Conservation (phyloP, 2,113 vertebrate genomes). For the Otus sunia region DNA sequence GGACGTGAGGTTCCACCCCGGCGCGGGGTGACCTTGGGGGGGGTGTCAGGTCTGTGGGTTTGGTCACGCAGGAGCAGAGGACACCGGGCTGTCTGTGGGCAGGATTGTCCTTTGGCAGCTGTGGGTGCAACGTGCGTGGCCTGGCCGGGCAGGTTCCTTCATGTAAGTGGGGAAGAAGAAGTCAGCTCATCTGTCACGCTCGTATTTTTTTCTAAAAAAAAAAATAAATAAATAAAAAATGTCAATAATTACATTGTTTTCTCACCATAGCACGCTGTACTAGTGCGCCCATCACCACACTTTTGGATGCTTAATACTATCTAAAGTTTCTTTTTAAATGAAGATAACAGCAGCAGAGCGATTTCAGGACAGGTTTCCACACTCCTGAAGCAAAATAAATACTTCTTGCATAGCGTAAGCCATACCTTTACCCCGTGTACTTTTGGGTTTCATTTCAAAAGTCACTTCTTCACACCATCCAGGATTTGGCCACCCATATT, state of each 20-base stretch:
- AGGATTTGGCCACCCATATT: neutral
- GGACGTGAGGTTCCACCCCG: neutral
- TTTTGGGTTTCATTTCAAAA: neutral
- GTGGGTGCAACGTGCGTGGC: fast-evolving
- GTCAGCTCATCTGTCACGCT: neutral
- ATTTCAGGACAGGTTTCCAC: neutral
- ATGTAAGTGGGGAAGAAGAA: fast-evolving
- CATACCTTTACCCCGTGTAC: neutral
- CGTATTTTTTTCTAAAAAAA: fast-evolving
- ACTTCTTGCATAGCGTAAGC: neutral
- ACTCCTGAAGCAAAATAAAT: neutral
- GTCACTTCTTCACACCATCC: fast-evolving
- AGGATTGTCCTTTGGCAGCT: neutral
- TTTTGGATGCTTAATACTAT: neutral
- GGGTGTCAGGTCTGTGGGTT: neutral
- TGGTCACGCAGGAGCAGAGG: fast-evolving
- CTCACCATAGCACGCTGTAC: fast-evolving
- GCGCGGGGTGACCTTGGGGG: no score
- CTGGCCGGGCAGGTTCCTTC: no score
- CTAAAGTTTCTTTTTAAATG: neutral
- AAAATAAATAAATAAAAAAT: no score
- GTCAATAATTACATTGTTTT: neutral
- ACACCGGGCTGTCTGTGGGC: no score
- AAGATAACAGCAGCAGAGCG: neutral
- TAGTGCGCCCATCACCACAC: fast-evolving